Evolutionary conservation across 2,888 invertebrate genomes (phyloP).

Genomic region (Copidosoma aretas): DNA sequence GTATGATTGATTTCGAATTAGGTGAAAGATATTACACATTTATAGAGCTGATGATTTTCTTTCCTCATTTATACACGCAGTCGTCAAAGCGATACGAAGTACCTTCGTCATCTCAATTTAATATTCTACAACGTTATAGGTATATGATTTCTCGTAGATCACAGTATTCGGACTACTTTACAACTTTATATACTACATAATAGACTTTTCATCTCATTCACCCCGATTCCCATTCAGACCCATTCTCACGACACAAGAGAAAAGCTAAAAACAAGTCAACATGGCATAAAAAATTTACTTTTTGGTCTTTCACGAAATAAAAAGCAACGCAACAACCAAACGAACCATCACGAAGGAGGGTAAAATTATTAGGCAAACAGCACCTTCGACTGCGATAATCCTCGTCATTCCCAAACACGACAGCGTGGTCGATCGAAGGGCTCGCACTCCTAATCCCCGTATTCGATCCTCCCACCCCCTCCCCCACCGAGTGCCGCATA

Average conservation of each 20-base stretch:
- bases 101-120: too few species aligned
- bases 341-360: not conserved
- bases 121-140: slow-evolving; percentile 14
- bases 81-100: slow-evolving; percentile 21
- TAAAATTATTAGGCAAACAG: too few species aligned
- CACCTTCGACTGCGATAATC: too few species aligned
- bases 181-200: slow-evolving; percentile 7
- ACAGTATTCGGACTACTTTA: slow-evolving; percentile 36
- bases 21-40: not conserved
- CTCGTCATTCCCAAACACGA: too few species aligned
- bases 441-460: too few species aligned
- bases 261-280: slow-evolving; percentile 32
- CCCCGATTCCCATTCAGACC: too few species aligned
- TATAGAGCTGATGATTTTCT: not conserved
- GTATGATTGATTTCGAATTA: not conserved
- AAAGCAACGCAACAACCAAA: not conserved
- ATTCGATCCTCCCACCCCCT: too few species aligned
- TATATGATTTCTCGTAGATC: slow-evolving; percentile 39
- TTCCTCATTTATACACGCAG: slow-evolving; percentile 27
- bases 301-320: too few species aligned
- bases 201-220: not conserved
- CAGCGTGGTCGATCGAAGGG: too few species aligned
- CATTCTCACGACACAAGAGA: too few species aligned
- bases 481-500: not conserved
- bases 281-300: slow-evolving; percentile 4